A percentile compares a stretch with the other conserved stretches of the same genome.
phyloP scores from a whole-genome alignment of 2,113 vertebrate species.

The Osmerus mordax region DNA sequence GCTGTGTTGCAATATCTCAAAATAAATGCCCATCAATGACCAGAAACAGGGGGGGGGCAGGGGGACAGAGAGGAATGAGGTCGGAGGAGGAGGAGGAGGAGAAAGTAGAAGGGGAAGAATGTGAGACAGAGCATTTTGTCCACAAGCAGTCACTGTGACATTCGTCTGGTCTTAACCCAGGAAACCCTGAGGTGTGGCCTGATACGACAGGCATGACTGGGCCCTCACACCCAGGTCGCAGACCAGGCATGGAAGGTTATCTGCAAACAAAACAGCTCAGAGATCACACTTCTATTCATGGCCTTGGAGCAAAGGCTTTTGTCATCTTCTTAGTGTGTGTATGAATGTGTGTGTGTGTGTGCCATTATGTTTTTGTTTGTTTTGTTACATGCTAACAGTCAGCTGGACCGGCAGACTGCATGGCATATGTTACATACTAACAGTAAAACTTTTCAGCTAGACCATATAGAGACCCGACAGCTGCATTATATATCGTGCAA shows the following conservation, averaged over 20 bases:
- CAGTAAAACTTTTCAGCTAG: too few species aligned
- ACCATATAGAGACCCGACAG: too few species aligned
- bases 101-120: neutral
- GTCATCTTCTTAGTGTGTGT: too few species aligned
- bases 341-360: too few species aligned
- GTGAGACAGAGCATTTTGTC: neutral
- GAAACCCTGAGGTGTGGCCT: neutral
- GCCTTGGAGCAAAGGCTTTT: too few species aligned
- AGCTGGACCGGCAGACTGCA: too few species aligned
- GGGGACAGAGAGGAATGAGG: neutral
- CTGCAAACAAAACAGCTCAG: neutral
- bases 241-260: neutral
- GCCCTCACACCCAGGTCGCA: neutral
- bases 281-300: too few species aligned
- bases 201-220: neutral
- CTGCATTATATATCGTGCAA: too few species aligned
- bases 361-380: too few species aligned
- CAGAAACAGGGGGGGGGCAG: neutral
- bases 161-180: neutral
- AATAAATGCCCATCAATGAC: neutral
- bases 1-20: neutral
- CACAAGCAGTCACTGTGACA: neutral
- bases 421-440: too few species aligned
- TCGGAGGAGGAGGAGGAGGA: neutral
- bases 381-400: too few species aligned